A percentile compares a stretch with the other conserved stretches of the same genome.
Conservation (phyloP, 1,140 invertebrate genomes). For the Zeugodacus cucurbitae region DNA sequence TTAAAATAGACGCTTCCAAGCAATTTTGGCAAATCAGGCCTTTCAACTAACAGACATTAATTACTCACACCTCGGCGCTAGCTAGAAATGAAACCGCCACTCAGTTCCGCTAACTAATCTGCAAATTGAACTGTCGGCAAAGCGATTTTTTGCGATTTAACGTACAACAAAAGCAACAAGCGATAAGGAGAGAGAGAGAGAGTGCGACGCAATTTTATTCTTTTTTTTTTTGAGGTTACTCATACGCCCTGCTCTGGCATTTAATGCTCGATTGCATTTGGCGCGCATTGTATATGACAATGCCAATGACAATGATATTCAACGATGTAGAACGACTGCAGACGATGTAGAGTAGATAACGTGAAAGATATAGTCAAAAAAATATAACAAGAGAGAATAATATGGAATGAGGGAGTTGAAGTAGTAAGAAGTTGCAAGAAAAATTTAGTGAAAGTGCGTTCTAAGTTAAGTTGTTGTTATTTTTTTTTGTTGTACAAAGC, state of each 20-base stretch:
- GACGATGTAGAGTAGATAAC: background rate
- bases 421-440: background rate
- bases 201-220: background rate
- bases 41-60: background rate
- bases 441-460: background rate
- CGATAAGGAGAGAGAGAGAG: background rate
- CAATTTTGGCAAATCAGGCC: background rate
- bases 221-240: background rate
- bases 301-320: slow-evolving; percentile 10
- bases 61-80: slow-evolving; percentile 7
- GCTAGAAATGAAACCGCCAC: background rate
- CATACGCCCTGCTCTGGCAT: slow-evolving; percentile 22
- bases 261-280: slow-evolving; percentile 20
- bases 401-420: background rate
- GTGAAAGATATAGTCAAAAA: background rate
- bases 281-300: background rate
- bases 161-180: background rate
- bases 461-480: background rate
- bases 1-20: no score
- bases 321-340: slow-evolving; percentile 1
- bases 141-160: background rate
- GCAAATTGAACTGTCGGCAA: slow-evolving; percentile 22
- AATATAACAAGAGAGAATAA: background rate
- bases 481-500: background rate
- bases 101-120: slow-evolving; percentile 2